phyloP scores from a whole-genome alignment of 2,888 invertebrate genomes.

The Lordiphosa andalusiaca region DNA sequence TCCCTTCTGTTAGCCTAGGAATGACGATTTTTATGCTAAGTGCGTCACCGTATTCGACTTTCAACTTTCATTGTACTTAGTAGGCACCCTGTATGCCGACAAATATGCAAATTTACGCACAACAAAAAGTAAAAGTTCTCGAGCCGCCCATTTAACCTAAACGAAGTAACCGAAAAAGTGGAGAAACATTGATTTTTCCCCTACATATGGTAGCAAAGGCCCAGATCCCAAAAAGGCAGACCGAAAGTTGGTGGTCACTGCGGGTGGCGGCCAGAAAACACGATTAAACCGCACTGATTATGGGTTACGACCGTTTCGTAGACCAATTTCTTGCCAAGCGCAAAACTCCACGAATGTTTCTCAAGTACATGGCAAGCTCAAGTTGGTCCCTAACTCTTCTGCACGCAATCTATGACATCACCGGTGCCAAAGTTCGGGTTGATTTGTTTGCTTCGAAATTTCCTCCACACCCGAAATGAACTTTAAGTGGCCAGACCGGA shows the following conservation, averaged over 20 bases:
- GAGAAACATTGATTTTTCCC: conserved; percentile 6
- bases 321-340: conserved; percentile 36
- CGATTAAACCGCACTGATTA: conserved; percentile 61
- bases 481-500: conserved; percentile 11
- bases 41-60: conserved; percentile 17
- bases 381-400: conserved; percentile 37
- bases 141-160: conserved; percentile 30
- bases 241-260: conserved; percentile 10
- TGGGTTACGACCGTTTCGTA: conserved; percentile 52
- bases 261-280: conserved; percentile 31
- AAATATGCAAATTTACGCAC: conserved; percentile 60
- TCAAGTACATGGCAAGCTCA: conserved; percentile 12
- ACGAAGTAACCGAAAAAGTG: conserved; percentile 46
- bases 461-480: conserved; percentile 1
- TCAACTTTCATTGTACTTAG: conserved; percentile 22
- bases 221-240: background rate
- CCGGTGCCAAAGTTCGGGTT: conserved; percentile 26
- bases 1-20: background rate
- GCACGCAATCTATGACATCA: conserved; percentile 78
- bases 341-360: conserved; percentile 32
- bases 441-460: conserved; percentile 18
- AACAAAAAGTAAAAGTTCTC: conserved; percentile 47
- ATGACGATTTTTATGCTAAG: conserved; percentile 27
- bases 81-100: conserved; percentile 30
- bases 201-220: background rate